phyloP scores from a whole-genome alignment of 2,113 vertebrate genomes.

The Caloenas nicobarica region DNA sequence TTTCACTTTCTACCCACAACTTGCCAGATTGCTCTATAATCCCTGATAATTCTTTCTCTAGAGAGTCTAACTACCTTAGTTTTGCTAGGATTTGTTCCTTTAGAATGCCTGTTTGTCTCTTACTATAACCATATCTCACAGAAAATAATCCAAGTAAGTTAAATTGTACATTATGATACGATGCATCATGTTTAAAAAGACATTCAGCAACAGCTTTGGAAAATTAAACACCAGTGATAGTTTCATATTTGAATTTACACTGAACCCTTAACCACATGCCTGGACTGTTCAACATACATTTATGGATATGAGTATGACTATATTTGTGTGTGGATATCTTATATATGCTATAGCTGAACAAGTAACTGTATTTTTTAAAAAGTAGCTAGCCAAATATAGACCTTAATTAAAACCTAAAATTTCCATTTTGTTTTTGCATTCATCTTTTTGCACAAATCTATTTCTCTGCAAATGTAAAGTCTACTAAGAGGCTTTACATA shows the following conservation, averaged over 20 bases:
- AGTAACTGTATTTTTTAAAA: neutral
- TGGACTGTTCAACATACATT: neutral
- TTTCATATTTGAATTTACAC: neutral
- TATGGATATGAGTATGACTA: neutral
- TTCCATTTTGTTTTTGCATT: neutral
- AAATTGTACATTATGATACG: neutral
- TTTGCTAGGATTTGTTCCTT: slow-evolving; percentile 5
- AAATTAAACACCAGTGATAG: neutral
- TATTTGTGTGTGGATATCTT: neutral
- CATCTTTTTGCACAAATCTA: neutral
- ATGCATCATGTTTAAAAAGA: neutral
- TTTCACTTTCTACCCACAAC: neutral
- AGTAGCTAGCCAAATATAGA: neutral
- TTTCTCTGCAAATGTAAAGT: neutral
- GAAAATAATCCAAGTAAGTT: neutral
- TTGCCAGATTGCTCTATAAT: slow-evolving; percentile 30
- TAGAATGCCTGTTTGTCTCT: neutral
- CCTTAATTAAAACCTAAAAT: neutral
- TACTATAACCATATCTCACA: neutral
- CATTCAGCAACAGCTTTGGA: neutral
- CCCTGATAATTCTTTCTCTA: slow-evolving; percentile 29
- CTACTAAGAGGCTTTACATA: neutral
- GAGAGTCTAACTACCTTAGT: neutral
- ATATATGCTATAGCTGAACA: neutral
- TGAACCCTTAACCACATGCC: neutral